Evolutionary conservation across 2,888 invertebrate genomes (phyloP).

Genomic region (Tetropium fuscum): DNA sequence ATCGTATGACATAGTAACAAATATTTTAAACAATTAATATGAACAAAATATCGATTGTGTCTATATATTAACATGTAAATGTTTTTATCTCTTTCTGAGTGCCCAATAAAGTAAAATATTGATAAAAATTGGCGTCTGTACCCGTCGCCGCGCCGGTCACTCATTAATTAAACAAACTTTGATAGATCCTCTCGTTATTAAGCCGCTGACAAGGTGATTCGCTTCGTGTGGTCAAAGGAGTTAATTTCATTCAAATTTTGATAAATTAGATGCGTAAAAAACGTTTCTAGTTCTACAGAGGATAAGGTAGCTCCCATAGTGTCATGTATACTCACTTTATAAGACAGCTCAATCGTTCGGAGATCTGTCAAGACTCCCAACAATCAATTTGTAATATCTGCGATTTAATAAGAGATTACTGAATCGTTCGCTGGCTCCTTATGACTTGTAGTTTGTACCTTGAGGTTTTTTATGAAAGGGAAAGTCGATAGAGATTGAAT

Average conservation of each 20-base stretch:
- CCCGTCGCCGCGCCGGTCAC: background rate
- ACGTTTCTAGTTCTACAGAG: conserved; percentile 14
- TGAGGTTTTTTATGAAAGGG: conserved; percentile 9
- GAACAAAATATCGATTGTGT: background rate
- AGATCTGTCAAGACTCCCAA: conserved; percentile 46
- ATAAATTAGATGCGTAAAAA: conserved; percentile 22
- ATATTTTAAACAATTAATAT: background rate
- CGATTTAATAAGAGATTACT: conserved; percentile 38
- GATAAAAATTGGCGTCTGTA: background rate
- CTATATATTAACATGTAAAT: background rate
- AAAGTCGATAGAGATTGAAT: conserved; percentile 13
- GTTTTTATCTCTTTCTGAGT: background rate
- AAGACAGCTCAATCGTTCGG: conserved; percentile 52
- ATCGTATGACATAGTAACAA: background rate
- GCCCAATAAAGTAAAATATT: background rate
- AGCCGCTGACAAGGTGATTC: conserved; percentile 16
- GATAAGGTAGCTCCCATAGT: conserved; percentile 15
- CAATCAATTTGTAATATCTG: conserved; percentile 51
- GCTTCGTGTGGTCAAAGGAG: conserved; percentile 15
- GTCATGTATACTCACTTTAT: conserved; percentile 17
- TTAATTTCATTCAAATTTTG: conserved; percentile 24
- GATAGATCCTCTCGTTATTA: conserved; percentile 14
- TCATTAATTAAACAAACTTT: conserved; percentile 16
- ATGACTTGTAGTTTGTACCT: conserved; percentile 18
- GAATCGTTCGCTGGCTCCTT: conserved; percentile 2